Evolutionary conservation across 2,797 vertebrate species (phyloP), one percentile per base, ranked within the genome.

Genomic region (Anabacerthia variegaticeps): DNA sequence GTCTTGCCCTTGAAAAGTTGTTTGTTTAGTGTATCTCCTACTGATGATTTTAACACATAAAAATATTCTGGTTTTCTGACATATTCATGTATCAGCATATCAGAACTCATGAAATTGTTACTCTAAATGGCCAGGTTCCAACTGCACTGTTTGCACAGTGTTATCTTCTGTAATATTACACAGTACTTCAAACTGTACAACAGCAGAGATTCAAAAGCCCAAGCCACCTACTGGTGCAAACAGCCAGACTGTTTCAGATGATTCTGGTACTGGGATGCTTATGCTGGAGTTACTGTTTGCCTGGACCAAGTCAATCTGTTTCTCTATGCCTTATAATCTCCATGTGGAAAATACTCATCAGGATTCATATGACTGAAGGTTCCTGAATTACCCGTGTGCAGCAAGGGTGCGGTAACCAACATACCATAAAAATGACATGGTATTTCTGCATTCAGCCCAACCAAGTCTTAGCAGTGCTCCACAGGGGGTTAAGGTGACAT

Each of bases 1-100:
- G n/a, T 74, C 74, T 67, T 86, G 78, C 83, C 87, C 88, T 91
- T 85, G 73, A 86, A 88, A 88, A 94, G 46, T 66, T 67, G 65
- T 80, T 88, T 83, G 44, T 91, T 82, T 92, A 91, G 66, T 26
- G 14, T 51, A 88, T 73, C 55, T 88, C 5, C 1, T 75, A 79
- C 6, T 1, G 0, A 54, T 63, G 43, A 14, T 41, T 91, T 93
- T 82, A 83, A 62, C 43, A 76, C 46, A 68, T 39, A 73, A 32
- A 92, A 89, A 85, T 69, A 59, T 11, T 72, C 32, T 59, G 32
- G 7, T 18, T 85, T 89, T 85, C 69, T 88, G 65, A 85, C 43
- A 80, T 52, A 83, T 7, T 75, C 32, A 27, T 30, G 20, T 17
- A 91, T 62, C 88, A 88, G 74, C 48, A 69, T 71, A 88, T 46